A percentile compares a stretch with the other conserved stretches of the same genome.
Conservation (phyloP, 2,113 vertebrate genomes). For the Paradoxurus hermaphroditus region DNA sequence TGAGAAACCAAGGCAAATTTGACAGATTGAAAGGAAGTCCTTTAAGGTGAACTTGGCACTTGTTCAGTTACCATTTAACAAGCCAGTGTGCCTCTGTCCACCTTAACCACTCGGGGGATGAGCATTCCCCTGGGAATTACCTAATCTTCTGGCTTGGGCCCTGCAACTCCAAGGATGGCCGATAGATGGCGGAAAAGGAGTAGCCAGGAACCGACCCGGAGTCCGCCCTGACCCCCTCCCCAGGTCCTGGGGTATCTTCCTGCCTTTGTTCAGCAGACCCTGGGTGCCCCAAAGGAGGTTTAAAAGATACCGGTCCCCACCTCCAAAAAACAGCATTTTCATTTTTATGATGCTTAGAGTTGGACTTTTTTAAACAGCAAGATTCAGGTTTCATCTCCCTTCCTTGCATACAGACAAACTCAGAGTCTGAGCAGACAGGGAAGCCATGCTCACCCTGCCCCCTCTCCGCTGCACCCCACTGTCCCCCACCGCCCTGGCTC, state of each 20-base stretch:
- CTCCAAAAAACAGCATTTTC: not conserved
- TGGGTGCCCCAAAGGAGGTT: not conserved
- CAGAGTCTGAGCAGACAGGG: not conserved
- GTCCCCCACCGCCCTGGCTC: not conserved
- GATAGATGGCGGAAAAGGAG: constrained; percentile 50
- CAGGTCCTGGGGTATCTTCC: not conserved
- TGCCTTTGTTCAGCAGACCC: not conserved
- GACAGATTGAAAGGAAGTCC: not conserved
- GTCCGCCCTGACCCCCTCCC: fast-evolving
- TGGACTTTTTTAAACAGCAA: not conserved
- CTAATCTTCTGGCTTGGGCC: not conserved
- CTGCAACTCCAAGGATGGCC: constrained; percentile 29
- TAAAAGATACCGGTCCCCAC: not conserved
- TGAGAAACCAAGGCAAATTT: not conserved
- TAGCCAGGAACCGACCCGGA: not conserved
- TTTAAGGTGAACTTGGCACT: not conserved
- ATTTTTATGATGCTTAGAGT: not conserved
- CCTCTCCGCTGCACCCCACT: too few species aligned
- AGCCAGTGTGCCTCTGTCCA: not conserved
- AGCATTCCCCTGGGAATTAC: not conserved
- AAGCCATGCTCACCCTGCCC: not conserved
- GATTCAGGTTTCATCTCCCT: not conserved
- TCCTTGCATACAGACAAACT: not conserved
- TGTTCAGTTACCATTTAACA: not conserved
- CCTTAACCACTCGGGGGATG: not conserved